phyloP scores from a whole-genome alignment of 2,797 vertebrate species.

The Myotis daubentonii region DNA sequence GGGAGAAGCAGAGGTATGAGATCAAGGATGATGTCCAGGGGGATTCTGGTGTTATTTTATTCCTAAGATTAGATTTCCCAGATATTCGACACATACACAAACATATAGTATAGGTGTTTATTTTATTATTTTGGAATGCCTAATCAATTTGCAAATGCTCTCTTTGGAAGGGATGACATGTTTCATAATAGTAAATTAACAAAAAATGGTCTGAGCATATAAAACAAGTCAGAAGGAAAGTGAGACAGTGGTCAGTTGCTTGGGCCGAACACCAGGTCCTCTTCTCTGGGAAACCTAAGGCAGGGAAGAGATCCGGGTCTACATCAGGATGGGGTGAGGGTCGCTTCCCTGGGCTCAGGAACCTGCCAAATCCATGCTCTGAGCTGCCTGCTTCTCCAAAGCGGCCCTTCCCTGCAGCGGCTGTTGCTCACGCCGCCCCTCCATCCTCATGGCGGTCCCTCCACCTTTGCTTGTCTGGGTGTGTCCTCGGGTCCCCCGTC shows the following conservation, averaged over 20 bases:
- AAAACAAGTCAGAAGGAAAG: not conserved
- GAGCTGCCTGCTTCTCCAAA: not conserved
- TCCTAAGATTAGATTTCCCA: not conserved
- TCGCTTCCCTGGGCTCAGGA: not conserved
- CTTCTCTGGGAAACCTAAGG: not conserved
- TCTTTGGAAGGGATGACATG: not conserved
- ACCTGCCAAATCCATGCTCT: not conserved
- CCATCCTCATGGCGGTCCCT: not conserved
- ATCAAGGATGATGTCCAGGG: not conserved
- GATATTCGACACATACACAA: not conserved
- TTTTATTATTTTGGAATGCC: conserved; percentile 3
- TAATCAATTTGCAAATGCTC: not conserved
- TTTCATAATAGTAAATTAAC: not conserved
- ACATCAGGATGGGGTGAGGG: not conserved
- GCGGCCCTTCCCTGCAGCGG: not conserved
- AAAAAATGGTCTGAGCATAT: not conserved
- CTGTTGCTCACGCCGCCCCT: not conserved
- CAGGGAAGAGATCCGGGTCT: not conserved
- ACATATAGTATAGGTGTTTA: not conserved
- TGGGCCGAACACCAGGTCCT: not conserved
- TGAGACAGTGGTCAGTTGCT: not conserved
- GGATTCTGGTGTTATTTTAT: not conserved
- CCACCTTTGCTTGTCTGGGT: not conserved
- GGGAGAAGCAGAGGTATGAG: not conserved
- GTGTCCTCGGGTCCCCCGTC: not conserved